These are phyloP conservation scores for Drosophila obscura DNA, from an alignment of 1,140 invertebrate genomes.

Conservation along the genomic window DNA sequence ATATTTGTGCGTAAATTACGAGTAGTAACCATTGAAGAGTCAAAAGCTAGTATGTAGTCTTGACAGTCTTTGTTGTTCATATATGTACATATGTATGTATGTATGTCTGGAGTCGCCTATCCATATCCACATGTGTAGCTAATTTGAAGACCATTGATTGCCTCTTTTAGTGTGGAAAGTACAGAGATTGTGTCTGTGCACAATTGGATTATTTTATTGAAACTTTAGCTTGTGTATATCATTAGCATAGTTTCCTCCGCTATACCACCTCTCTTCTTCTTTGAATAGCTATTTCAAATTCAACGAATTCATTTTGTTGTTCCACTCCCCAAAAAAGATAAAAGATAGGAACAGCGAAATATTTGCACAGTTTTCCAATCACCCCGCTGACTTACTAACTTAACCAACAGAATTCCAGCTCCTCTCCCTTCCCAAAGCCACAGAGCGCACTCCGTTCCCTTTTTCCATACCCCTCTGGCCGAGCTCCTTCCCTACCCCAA, in stretches of 20 bases:
- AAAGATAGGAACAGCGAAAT: constrained; percentile 53
- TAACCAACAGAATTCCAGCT: constrained; percentile 19
- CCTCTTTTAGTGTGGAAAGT: too few relatives aligned
- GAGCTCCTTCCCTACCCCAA: constrained; percentile 26
- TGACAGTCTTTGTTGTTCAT: too few relatives aligned
- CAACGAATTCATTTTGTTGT: constrained; percentile 79
- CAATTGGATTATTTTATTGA: constrained; percentile 67
- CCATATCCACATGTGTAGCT: too few relatives aligned
- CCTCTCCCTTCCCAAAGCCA: not conserved
- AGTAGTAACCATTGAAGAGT: too few relatives aligned
- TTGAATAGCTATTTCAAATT: constrained; percentile 38
- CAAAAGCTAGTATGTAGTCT: too few relatives aligned
- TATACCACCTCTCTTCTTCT: not conserved
- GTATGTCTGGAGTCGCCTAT: too few relatives aligned
- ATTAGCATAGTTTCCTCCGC: constrained; percentile 70
- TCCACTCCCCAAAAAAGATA: constrained; percentile 20
- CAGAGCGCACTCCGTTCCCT: constrained; percentile 2
- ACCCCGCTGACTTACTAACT: constrained; percentile 71
- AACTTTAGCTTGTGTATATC: constrained; percentile 74
- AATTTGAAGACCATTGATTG: too few relatives aligned
- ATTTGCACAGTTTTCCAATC: constrained; percentile 75
- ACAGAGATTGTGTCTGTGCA: too few relatives aligned
- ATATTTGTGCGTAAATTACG: too few relatives aligned
- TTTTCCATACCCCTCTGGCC: not conserved
- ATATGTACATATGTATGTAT: too few relatives aligned